These are phyloP conservation scores for Sibirionetta formosa DNA, from an alignment of 2,797 vertebrate species.

Conservation along the genomic window DNA sequence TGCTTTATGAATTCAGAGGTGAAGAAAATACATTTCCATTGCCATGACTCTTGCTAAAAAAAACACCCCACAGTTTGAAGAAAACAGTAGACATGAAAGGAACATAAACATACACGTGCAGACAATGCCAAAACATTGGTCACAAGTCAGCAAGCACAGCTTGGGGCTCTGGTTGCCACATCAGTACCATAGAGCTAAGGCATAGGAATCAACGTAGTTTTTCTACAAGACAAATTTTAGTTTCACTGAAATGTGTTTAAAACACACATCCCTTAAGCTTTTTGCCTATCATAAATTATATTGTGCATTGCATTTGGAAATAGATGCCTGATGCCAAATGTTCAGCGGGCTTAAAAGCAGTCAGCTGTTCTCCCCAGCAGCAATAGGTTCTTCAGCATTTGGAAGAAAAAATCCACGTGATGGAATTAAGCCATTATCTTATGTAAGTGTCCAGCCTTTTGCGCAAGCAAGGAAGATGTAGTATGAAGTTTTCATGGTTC, in stretches of 20 bases:
- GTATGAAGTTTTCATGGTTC: not conserved
- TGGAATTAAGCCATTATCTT: not conserved
- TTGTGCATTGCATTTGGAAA: not conserved
- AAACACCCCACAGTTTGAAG: not conserved
- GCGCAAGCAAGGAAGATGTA: not conserved
- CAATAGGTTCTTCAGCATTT: not conserved
- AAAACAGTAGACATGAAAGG: not conserved
- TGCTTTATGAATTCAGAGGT: not conserved
- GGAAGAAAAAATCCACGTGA: not conserved
- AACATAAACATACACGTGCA: accelerated
- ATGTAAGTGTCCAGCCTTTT: not conserved
- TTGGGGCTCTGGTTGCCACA: not conserved
- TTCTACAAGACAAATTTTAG: not conserved
- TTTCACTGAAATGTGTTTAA: not conserved
- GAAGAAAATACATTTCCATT: not conserved
- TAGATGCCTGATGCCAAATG: accelerated
- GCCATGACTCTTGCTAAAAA: not conserved
- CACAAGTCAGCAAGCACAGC: not conserved
- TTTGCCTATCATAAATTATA: not conserved
- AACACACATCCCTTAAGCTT: accelerated
- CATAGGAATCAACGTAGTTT: not conserved
- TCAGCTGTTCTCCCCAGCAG: not conserved
- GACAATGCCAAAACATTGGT: not conserved
- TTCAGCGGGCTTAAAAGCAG: not conserved
- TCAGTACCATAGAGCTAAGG: not conserved